Percentiles rank a stretch among this genome's conserved stretches.
Conservation (phyloP, 2,113 vertebrate species). For the Puffinus mauretanicus region DNA sequence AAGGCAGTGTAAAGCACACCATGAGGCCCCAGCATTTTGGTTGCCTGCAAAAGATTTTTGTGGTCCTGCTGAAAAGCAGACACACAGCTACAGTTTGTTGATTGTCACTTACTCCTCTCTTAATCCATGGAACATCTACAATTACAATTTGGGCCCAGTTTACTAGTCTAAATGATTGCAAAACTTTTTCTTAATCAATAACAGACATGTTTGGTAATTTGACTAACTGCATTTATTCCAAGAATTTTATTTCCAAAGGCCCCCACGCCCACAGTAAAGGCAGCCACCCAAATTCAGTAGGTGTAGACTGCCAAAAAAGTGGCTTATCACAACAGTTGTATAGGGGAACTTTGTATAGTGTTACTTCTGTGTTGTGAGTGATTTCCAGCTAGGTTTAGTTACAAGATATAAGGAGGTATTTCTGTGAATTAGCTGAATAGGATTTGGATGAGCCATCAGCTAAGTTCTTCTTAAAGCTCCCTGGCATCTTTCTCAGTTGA, state of each 20-base stretch:
- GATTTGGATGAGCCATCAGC: not conserved
- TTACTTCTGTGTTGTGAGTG: not conserved
- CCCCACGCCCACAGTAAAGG: not conserved
- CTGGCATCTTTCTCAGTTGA: not conserved
- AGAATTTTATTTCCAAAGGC: not conserved
- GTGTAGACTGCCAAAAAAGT: not conserved
- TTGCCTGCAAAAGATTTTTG: not conserved
- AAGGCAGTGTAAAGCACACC: not conserved
- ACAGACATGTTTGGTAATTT: not conserved
- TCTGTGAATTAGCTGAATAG: not conserved
- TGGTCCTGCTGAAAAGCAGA: not conserved
- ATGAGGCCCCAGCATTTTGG: not conserved
- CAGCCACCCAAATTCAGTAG: not conserved
- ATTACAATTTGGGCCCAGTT: not conserved
- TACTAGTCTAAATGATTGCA: not conserved
- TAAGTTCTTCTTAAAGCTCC: not conserved
- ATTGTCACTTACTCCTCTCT: not conserved
- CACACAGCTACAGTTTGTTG: rapidly evolving
- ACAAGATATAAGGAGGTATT: not conserved
- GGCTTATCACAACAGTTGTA: not conserved
- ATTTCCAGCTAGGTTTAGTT: not conserved
- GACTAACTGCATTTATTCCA: not conserved
- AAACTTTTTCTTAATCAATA: not conserved
- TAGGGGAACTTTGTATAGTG: not conserved
- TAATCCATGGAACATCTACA: not conserved